These are phyloP conservation scores for Furnarius figulus DNA, from an alignment of 2,113 vertebrate genomes.

Conservation along the genomic window DNA sequence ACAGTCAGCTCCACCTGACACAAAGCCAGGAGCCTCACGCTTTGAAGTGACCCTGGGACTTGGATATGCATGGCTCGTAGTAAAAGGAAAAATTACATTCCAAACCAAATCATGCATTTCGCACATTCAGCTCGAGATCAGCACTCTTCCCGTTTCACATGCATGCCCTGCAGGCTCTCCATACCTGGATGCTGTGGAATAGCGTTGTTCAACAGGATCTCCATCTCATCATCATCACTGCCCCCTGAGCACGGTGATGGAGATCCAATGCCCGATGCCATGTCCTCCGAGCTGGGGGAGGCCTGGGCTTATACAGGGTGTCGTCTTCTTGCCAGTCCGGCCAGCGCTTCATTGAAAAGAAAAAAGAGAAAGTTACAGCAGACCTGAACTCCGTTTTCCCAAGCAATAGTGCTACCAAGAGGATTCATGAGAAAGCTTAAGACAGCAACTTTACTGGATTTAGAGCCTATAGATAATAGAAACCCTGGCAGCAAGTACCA, in stretches of 20 bases:
- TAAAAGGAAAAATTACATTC: background rate
- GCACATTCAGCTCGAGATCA: background rate
- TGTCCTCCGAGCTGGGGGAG: conserved; percentile 51
- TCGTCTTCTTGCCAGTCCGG: background rate
- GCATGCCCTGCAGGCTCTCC: background rate
- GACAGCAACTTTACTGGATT: background rate
- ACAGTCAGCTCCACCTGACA: conserved; percentile 10
- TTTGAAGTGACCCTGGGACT: background rate
- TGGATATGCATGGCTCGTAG: rapidly evolving
- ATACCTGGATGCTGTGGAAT: conserved; percentile 75
- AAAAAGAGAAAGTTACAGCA: background rate
- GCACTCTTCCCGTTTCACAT: background rate
- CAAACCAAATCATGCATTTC: background rate
- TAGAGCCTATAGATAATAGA: background rate
- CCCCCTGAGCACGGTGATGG: conserved; percentile 78
- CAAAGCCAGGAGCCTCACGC: rapidly evolving
- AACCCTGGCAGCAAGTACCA: background rate
- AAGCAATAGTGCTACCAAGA: conserved; percentile 19
- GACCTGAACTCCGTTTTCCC: background rate
- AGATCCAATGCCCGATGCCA: conserved; percentile 80
- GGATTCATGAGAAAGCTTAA: background rate
- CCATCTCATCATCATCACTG: conserved; percentile 81
- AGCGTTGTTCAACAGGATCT: conserved; percentile 76
- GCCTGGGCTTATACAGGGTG: background rate
- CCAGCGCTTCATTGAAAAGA: background rate